phyloP scores from a whole-genome alignment of 2,113 vertebrate genomes.

The Bagarius yarrelli region DNA sequence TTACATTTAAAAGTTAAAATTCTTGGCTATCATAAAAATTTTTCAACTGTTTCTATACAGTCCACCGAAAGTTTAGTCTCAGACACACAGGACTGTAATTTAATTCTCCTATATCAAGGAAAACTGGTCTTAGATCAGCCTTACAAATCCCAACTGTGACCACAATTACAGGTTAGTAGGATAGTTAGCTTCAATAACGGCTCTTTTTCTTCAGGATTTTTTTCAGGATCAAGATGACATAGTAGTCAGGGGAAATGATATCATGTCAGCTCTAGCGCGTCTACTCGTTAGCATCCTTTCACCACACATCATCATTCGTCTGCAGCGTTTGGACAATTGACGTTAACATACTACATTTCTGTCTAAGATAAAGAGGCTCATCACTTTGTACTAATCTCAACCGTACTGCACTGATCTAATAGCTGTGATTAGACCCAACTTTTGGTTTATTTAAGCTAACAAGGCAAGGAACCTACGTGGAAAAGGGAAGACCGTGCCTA shows the following conservation, averaged over 20 bases:
- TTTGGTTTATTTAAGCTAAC: constrained; percentile 28
- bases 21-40: neutral
- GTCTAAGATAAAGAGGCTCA: constrained; percentile 17
- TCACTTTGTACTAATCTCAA: neutral
- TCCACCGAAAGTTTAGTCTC: neutral
- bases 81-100: neutral
- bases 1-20: constrained; percentile 8
- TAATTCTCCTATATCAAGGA: constrained; percentile 7
- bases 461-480: neutral
- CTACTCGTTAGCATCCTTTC: constrained; percentile 18
- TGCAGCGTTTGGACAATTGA: constrained; percentile 37
- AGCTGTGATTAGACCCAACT: constrained; percentile 36
- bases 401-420: constrained; percentile 24
- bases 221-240: constrained; percentile 21
- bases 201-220: neutral
- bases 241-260: constrained; percentile 13
- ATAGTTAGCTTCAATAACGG: neutral
- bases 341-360: constrained; percentile 29
- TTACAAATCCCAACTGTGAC: neutral
- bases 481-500: constrained; percentile 30
- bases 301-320: constrained; percentile 24
- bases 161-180: neutral
- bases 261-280: neutral
- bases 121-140: neutral
- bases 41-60: constrained; percentile 1